Conservation (phyloP, 23 tunicate genomes). For the Halocynthia roretzi region DNA sequence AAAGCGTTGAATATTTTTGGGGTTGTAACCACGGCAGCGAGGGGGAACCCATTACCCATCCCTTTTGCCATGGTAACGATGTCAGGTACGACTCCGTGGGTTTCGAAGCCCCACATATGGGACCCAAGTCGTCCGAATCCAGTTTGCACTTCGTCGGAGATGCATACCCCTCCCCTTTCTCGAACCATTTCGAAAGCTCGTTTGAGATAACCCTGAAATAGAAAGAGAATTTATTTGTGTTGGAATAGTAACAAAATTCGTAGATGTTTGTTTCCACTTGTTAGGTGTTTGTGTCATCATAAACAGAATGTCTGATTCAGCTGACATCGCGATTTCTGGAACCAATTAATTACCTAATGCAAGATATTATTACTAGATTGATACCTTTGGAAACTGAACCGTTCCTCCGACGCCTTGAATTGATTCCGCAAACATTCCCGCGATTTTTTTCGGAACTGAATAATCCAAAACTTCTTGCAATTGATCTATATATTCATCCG, state of each 20-base stretch:
- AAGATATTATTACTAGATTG: no score
- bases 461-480: conserved; percentile 55
- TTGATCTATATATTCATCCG: conserved; percentile 61
- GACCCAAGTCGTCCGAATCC: conserved; percentile 93
- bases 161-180: conserved; percentile 72
- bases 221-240: neutral
- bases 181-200: conserved; percentile 74
- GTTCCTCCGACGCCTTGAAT: conserved; percentile 98
- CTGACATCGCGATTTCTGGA: no score
- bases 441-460: conserved; percentile 44
- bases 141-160: conserved; percentile 95
- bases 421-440: conserved; percentile 78
- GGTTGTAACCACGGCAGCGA: conserved; percentile 96
- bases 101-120: conserved; percentile 97
- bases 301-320: no score
- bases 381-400: conserved; percentile 90
- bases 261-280: no score
- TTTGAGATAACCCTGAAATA: conserved; percentile 68
- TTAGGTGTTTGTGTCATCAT: no score
- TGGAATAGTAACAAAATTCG: neutral
- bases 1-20: conserved; percentile 62
- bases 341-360: no score
- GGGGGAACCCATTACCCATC: conserved; percentile 94
- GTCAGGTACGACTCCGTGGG: conserved; percentile 89
- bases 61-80: conserved; percentile 96